Percentiles rank a stretch among this genome's conserved stretches.
Evolutionary conservation across 92 coral and sea anemone genomes (phyloP).

Genomic region (Galaxea fascicularis): DNA sequence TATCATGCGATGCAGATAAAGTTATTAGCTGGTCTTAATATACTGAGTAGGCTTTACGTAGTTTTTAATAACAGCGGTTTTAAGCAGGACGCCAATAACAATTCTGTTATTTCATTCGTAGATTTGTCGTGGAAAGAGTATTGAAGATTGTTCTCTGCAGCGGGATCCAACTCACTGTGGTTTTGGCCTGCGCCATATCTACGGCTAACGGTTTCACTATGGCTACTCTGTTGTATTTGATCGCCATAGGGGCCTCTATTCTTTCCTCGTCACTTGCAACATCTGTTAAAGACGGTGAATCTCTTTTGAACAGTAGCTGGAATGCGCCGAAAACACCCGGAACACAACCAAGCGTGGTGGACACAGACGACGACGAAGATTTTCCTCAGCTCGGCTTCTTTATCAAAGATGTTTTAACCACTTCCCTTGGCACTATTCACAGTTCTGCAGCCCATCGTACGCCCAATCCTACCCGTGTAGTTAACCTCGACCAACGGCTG

Average conservation of each 20-base stretch:
- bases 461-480: neutral
- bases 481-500: conserved; percentile 26
- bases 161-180: neutral
- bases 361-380: conserved; percentile 4
- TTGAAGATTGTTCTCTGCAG: neutral
- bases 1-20: neutral
- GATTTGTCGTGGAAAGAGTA: neutral
- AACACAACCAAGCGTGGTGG: neutral
- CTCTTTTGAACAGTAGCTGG: neutral
- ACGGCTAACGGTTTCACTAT: neutral
- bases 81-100: neutral
- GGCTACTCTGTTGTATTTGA: conserved; percentile 8
- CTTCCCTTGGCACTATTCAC: conserved; percentile 9
- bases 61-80: neutral
- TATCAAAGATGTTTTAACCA: conserved; percentile 34
- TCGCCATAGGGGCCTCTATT: neutral
- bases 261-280: neutral
- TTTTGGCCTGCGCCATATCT: neutral
- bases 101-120: conserved; percentile 23
- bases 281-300: neutral
- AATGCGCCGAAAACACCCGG: neutral
- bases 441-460: neutral
- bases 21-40: neutral
- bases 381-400: conserved; percentile 31
- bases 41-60: neutral